phyloP scores from a whole-genome alignment of 1,140 invertebrate genomes.

The Atta cephalotes region DNA sequence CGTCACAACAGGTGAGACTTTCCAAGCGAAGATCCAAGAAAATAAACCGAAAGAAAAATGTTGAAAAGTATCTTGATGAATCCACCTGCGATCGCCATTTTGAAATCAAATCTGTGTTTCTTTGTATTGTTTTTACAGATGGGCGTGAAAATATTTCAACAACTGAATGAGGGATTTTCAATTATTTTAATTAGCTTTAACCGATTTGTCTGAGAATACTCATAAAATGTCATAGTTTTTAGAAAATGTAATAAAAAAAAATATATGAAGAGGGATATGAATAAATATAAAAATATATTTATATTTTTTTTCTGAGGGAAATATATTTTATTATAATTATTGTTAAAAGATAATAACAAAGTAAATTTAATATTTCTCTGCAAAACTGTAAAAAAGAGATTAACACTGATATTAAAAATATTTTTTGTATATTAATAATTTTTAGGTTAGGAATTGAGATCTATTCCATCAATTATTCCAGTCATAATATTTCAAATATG shows the following conservation, averaged over 20 bases:
- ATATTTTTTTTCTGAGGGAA: background rate
- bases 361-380: background rate
- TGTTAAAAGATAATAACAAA: background rate
- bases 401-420: background rate
- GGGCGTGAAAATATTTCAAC: slow-evolving; percentile 37
- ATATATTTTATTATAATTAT: background rate
- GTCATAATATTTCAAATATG: background rate
- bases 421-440: background rate
- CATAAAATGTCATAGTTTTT: background rate
- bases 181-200: background rate
- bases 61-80: background rate
- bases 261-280: background rate
- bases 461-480: background rate
- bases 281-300: background rate
- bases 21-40: background rate
- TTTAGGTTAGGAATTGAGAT: slow-evolving; percentile 21
- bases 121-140: slow-evolving; percentile 40
- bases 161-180: background rate
- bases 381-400: background rate
- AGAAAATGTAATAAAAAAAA: background rate
- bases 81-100: background rate
- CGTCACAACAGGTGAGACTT: slow-evolving; percentile 53
- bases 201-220: background rate
- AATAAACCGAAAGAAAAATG: background rate
- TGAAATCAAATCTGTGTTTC: slow-evolving; percentile 5